A percentile compares a stretch with the other conserved stretches of the same genome.
These are phyloP conservation scores for Heteromurus nitidus DNA, from an alignment of 2,888 invertebrate genomes.

Conservation along the genomic window DNA sequence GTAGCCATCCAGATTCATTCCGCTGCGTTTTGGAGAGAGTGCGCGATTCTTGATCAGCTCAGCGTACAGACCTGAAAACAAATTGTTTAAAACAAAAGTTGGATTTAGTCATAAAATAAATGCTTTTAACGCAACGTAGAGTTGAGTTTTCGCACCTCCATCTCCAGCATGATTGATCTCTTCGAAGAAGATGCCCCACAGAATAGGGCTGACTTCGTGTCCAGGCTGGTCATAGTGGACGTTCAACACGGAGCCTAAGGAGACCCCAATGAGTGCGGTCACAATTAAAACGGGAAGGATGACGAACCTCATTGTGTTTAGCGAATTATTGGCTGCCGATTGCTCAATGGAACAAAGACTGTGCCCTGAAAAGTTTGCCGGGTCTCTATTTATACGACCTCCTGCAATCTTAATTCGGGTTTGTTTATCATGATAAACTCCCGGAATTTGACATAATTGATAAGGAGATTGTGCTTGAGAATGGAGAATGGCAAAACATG, in stretches of 20 bases:
- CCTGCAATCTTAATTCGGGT: too few species aligned
- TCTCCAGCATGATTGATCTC: constrained; percentile 55
- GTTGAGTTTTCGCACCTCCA: constrained; percentile 29
- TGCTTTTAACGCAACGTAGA: neutral
- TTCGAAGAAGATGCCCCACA: constrained; percentile 57
- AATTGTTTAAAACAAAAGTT: too few species aligned
- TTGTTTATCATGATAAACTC: too few species aligned
- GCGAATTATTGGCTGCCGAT: too few species aligned
- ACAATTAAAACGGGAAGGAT: constrained; percentile 5
- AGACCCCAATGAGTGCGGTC: neutral
- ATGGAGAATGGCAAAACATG: too few species aligned
- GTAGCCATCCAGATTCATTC: constrained; percentile 38
- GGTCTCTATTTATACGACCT: neutral
- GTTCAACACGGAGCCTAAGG: constrained; percentile 14
- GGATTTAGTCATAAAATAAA: neutral
- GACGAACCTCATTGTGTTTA: neutral
- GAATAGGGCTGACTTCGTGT: constrained; percentile 39
- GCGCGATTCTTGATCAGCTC: constrained; percentile 52
- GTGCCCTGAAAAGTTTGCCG: neutral
- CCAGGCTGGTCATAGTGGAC: constrained; percentile 23
- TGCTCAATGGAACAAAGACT: neutral
- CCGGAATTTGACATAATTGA: too few species aligned
- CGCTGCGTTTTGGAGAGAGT: constrained; percentile 39
- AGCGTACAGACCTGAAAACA: constrained; percentile 37
- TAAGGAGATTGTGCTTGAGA: too few species aligned